Evolutionary conservation across 2,888 invertebrate species (phyloP).

Genomic region (Apotomis turbidana): DNA sequence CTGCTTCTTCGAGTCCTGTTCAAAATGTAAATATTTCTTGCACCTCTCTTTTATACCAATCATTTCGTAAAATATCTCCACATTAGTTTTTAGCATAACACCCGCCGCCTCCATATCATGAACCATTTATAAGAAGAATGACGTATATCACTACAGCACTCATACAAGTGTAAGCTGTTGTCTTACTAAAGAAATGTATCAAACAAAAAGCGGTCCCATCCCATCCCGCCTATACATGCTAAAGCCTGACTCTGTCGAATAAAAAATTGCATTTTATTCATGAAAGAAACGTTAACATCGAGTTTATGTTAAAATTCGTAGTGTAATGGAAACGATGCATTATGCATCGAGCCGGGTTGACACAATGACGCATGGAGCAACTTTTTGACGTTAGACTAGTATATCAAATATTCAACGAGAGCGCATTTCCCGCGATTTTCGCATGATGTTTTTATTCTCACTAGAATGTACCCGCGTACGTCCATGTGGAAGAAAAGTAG

Average conservation of each 20-base stretch:
- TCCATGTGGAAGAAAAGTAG: too few relatives aligned
- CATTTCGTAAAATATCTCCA: conserved; percentile 28
- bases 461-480: too few relatives aligned
- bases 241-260: conserved; percentile 56
- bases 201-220: conserved; percentile 62
- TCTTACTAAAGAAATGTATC: neutral
- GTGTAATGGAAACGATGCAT: conserved; percentile 83
- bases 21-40: conserved; percentile 6
- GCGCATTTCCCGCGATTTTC: conserved; percentile 71
- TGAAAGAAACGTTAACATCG: conserved; percentile 79
- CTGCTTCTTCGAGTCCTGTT: neutral
- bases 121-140: neutral
- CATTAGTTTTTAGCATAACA: conserved; percentile 34
- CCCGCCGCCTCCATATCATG: conserved; percentile 23
- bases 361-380: conserved; percentile 80
- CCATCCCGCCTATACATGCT: conserved; percentile 53
- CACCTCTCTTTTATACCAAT: conserved; percentile 21
- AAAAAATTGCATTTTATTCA: conserved; percentile 80
- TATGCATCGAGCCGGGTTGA: conserved; percentile 73
- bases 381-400: conserved; percentile 74
- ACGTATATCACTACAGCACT: neutral
- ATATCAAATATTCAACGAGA: conserved; percentile 68
- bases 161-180: neutral
- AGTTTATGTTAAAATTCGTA: conserved; percentile 81
- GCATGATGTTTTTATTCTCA: conserved; percentile 42